These are phyloP conservation scores for Thyatira batis DNA, from an alignment of 2,888 invertebrate species.

Conservation along the genomic window DNA sequence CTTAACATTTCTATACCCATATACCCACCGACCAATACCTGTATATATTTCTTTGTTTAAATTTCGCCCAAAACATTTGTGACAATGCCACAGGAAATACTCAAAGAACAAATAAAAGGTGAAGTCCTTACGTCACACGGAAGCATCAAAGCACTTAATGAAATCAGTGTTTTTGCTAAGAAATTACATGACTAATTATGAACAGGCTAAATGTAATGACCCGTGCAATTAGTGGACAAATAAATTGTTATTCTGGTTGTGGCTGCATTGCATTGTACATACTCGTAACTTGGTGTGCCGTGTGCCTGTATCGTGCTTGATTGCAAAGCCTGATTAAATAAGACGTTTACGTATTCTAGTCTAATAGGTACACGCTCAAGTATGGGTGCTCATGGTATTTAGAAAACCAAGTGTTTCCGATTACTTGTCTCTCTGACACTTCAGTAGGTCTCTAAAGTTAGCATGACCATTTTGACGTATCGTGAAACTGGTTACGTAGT, in stretches of 20 bases:
- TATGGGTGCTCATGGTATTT: not conserved
- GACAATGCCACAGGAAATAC: not conserved
- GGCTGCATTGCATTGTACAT: not conserved
- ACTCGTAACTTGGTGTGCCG: not conserved
- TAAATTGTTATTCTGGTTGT: not conserved
- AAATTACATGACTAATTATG: conserved; percentile 7
- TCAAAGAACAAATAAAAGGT: not conserved
- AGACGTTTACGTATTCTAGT: not conserved
- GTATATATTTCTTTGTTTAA: no score
- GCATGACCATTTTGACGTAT: no score
- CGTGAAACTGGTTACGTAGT: no score
- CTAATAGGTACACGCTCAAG: not conserved
- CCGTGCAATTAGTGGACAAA: conserved; percentile 3
- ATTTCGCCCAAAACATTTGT: not conserved
- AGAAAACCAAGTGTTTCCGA: not conserved
- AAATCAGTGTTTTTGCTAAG: conserved; percentile 7
- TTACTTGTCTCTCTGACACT: no score
- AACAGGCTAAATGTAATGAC: not conserved
- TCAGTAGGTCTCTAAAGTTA: no score
- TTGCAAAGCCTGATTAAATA: not conserved
- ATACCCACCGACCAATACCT: no score
- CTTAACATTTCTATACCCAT: no score
- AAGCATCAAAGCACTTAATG: conserved; percentile 2
- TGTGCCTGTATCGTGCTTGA: not conserved
- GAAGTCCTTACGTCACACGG: not conserved